Evolutionary conservation across 2,113 vertebrate genomes (phyloP).

Genomic region (Pituophis catenifer): DNA sequence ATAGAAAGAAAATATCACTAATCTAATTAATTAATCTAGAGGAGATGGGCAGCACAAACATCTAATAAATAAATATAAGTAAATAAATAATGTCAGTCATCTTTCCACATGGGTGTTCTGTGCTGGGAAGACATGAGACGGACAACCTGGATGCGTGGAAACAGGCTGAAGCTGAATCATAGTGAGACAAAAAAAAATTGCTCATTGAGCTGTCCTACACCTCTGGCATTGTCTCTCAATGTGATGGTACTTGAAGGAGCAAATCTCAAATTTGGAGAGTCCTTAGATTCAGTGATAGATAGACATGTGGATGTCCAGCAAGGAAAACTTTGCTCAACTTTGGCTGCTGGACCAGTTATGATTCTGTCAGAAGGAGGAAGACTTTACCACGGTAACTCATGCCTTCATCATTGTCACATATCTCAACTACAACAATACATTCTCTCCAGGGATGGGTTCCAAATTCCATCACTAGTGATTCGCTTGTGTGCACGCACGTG

Average conservation of each 20-base stretch:
- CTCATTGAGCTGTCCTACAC: neutral
- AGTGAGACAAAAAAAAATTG: neutral
- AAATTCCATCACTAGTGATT: too few relatives aligned
- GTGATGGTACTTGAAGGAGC: neutral
- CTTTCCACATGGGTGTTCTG: neutral
- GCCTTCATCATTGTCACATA: neutral
- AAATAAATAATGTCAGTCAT: neutral
- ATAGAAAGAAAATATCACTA: neutral
- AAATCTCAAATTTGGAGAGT: neutral
- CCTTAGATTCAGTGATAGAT: neutral
- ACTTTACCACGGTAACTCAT: neutral
- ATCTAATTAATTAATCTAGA: constrained; percentile 4
- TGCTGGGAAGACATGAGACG: neutral
- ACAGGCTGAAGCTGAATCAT: neutral
- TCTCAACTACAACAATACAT: neutral
- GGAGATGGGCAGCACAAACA: neutral
- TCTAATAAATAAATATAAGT: neutral
- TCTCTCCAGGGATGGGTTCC: neutral
- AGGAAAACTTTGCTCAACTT: neutral
- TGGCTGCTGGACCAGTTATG: neutral
- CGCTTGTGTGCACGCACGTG: too few relatives aligned
- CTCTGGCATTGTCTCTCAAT: neutral
- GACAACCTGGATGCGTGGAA: neutral
- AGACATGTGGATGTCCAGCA: neutral
- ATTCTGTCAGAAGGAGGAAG: neutral